Conservation (phyloP, 2,888 invertebrate genomes). For the Drosophila quinaria region DNA sequence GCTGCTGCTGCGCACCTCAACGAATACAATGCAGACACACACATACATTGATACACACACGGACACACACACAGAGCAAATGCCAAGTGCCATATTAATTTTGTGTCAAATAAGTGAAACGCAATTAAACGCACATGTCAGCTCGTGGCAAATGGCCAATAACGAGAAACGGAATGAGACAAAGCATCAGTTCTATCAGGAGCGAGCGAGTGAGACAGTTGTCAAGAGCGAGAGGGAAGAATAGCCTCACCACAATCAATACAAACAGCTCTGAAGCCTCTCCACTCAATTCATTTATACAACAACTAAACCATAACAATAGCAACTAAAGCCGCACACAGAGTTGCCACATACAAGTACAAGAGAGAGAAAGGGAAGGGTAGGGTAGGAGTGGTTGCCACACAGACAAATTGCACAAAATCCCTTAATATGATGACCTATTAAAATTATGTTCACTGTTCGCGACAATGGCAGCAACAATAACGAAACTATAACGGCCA, state of each 20-base stretch:
- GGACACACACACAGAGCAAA: slow-evolving; percentile 7
- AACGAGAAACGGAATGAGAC: slow-evolving; percentile 41
- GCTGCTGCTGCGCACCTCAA: slow-evolving; percentile 31
- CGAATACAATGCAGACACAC: slow-evolving; percentile 17
- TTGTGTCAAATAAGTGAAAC: slow-evolving; percentile 82
- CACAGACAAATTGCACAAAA: slow-evolving; percentile 70
- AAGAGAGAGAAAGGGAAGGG: background rate
- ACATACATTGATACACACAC: background rate
- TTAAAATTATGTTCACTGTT: slow-evolving; percentile 72
- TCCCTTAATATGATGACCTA: slow-evolving; percentile 82
- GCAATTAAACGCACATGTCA: slow-evolving; percentile 82
- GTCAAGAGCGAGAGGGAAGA: slow-evolving; percentile 11
- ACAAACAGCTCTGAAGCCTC: slow-evolving; percentile 42
- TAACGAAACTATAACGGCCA: slow-evolving; percentile 50
- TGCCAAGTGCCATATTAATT: slow-evolving; percentile 72
- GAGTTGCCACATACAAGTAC: background rate
- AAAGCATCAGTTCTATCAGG: slow-evolving; percentile 14
- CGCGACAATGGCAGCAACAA: slow-evolving; percentile 55
- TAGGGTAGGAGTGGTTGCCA: background rate
- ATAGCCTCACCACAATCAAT: slow-evolving; percentile 61
- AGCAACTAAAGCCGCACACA: slow-evolving; percentile 19
- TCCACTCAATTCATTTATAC: slow-evolving; percentile 39
- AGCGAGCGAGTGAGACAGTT: slow-evolving; percentile 6
- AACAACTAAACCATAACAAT: slow-evolving; percentile 34
- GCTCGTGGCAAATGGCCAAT: slow-evolving; percentile 74